Percentiles rank a stretch among this genome's conserved stretches.
phyloP scores from a whole-genome alignment of 1,140 invertebrate species.

The Neodiprion pinetum region DNA sequence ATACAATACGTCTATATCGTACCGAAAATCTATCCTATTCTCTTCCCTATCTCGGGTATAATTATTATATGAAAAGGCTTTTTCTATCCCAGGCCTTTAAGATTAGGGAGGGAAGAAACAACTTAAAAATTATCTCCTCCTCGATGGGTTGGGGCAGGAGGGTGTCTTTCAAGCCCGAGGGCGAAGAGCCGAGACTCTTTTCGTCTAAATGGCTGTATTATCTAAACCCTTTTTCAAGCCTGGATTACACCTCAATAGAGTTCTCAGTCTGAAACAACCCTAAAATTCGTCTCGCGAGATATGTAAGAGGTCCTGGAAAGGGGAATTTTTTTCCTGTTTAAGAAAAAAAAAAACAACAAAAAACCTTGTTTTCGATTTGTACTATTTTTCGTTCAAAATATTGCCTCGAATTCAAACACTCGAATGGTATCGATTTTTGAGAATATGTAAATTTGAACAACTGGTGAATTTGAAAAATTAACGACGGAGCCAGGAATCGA shows the following conservation, averaged over 20 bases:
- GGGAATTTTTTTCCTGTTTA: neutral
- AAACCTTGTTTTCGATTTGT: too few species aligned
- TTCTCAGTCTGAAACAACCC: slow-evolving; percentile 2
- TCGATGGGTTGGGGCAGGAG: neutral
- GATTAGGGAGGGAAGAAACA: neutral
- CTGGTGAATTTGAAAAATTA: too few species aligned
- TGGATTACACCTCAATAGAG: slow-evolving; percentile 20
- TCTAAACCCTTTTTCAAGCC: slow-evolving; percentile 15
- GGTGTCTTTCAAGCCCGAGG: slow-evolving; percentile 24
- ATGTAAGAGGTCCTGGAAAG: neutral
- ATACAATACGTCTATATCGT: too few species aligned
- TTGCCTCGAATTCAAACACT: too few species aligned
- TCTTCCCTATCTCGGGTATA: too few species aligned
- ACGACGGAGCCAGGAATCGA: too few species aligned
- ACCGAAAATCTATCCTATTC: too few species aligned
- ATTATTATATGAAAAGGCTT: neutral
- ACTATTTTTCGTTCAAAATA: too few species aligned
- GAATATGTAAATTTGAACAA: too few species aligned
- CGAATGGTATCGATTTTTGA: too few species aligned
- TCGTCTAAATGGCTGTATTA: slow-evolving; percentile 16
- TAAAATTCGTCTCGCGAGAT: slow-evolving; percentile 9
- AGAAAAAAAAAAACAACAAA: too few species aligned
- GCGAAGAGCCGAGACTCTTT: neutral
- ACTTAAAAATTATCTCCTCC: slow-evolving; percentile 8
- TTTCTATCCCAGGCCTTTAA: neutral